Evolutionary conservation across 2,113 vertebrate species (phyloP).

Genomic region (Rhabdomys dilectus): DNA sequence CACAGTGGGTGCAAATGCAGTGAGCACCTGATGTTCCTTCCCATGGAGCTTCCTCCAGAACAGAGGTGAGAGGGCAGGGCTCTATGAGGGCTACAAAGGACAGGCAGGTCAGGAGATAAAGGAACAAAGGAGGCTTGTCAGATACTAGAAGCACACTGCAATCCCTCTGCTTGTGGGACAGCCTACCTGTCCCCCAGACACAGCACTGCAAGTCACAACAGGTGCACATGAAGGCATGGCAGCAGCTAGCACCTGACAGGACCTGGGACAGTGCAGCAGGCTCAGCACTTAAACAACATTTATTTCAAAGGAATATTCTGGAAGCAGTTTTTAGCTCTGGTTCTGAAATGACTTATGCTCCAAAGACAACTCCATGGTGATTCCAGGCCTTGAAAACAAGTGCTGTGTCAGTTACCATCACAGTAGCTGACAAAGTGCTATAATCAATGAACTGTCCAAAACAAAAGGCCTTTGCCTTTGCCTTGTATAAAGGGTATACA

Average conservation of each 20-base stretch:
- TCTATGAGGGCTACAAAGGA: background rate
- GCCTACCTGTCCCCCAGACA: background rate
- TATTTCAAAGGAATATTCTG: slow-evolving; percentile 16
- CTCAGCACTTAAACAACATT: background rate
- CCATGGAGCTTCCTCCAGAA: background rate
- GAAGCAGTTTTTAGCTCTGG: background rate
- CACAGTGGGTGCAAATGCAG: background rate
- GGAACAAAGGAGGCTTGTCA: background rate
- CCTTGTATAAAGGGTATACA: background rate
- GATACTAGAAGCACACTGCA: background rate
- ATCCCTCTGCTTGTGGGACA: background rate
- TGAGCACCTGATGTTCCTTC: background rate
- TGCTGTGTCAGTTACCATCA: background rate
- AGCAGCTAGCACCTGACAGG: background rate
- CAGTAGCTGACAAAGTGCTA: background rate
- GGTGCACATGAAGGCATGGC: background rate
- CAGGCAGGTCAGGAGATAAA: background rate
- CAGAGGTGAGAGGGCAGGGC: background rate
- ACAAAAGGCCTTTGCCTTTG: background rate
- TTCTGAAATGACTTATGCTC: background rate
- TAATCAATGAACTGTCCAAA: background rate
- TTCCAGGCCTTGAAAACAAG: background rate
- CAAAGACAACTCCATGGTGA: background rate
- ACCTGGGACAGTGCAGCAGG: background rate
- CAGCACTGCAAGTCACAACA: background rate